These are phyloP conservation scores for Halichoerus grypus DNA, from an alignment of 2,113 vertebrate species.

Conservation along the genomic window DNA sequence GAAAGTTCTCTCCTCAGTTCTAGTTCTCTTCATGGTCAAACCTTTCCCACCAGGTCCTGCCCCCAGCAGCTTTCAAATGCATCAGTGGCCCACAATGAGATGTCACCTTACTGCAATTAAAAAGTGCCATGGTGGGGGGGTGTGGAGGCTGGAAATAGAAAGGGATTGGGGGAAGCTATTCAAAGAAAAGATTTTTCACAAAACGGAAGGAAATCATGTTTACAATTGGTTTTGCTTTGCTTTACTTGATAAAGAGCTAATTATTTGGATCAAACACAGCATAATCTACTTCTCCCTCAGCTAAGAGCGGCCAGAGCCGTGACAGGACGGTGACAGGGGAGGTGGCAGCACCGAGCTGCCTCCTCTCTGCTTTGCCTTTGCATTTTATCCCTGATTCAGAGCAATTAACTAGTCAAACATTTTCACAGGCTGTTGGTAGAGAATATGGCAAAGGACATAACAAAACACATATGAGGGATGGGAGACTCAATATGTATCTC, in stretches of 20 bases:
- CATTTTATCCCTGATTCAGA: not conserved
- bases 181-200: not conserved
- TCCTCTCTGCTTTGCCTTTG: accelerated
- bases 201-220: not conserved
- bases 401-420: not conserved
- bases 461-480: not conserved
- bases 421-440: not conserved
- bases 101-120: not conserved
- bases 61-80: not conserved
- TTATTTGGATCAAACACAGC: not conserved
- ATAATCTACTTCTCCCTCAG: accelerated
- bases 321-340: not conserved
- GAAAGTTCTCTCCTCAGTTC: not conserved
- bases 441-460: not conserved
- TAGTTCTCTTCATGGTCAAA: too few species aligned
- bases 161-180: accelerated
- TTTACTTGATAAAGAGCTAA: not conserved
- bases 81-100: not conserved
- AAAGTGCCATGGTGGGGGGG: not conserved
- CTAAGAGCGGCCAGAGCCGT: not conserved
- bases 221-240: not conserved
- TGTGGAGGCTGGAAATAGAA: accelerated
- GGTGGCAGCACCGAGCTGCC: accelerated
- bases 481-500: not conserved
- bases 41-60: not conserved